Conservation (phyloP, 2,797 vertebrate species). For the Crocidura indochinensis region DNA sequence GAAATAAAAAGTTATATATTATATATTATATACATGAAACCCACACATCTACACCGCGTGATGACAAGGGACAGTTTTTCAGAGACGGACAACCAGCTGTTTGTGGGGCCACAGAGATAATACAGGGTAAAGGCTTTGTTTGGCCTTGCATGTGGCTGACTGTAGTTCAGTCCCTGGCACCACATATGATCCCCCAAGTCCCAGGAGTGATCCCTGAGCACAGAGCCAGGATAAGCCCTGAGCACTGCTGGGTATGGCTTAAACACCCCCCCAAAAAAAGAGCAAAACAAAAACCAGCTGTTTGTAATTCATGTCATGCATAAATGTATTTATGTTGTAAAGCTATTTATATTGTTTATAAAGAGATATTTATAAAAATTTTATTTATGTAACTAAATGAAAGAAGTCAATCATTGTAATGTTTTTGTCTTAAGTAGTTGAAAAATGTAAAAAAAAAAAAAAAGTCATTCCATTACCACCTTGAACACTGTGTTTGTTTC, state of each 20-base stretch:
- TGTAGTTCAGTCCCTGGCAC: too few species aligned
- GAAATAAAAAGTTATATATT: constrained; percentile 88
- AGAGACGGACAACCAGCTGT: constrained; percentile 90
- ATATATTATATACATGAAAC: constrained; percentile 91
- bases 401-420: constrained; percentile 97
- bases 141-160: too few species aligned
- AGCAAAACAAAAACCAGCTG: constrained; percentile 89
- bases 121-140: too few species aligned
- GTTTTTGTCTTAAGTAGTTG: constrained; percentile 96
- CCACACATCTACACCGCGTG: constrained; percentile 88
- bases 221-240: too few species aligned
- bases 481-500: constrained; percentile 90
- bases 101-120: too few species aligned
- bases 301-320: constrained; percentile 99
- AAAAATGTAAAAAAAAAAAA: constrained; percentile 88
- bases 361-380: constrained; percentile 99
- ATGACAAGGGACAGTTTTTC: constrained; percentile 93
- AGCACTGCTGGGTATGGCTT: too few species aligned
- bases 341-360: constrained; percentile 99
- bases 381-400: constrained; percentile 99
- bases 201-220: too few species aligned
- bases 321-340: constrained; percentile 99
- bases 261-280: too few species aligned
- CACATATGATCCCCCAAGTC: too few species aligned
- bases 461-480: constrained; percentile 85